Evolutionary conservation across 2,797 vertebrate species (phyloP), one percentile per base, ranked within the genome.

Genomic region (Sciurus vulgaris): DNA sequence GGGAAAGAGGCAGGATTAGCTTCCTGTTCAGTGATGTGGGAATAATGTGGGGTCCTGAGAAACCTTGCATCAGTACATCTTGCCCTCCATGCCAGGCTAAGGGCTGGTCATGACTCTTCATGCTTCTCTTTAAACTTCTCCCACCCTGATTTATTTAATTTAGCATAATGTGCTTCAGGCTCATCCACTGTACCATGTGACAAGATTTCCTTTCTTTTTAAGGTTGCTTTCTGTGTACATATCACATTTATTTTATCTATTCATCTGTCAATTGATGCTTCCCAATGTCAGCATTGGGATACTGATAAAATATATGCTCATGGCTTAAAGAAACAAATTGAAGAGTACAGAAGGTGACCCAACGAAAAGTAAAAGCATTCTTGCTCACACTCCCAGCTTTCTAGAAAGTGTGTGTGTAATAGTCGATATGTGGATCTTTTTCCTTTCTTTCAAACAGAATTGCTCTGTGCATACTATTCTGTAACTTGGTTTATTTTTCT

Each of bases 401-500:
- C 26, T 41, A 86, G 38, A 35, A 63, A 65, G 84, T 47, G 51
- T 88, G 59, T 79, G 20, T 7, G 12, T 2, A 47, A 28, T 2
- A 22, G 20, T 84, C 28, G 83, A 28, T 56, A 3, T 24, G 5
- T 22, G 28, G 26, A 3, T 35, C 1, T 30, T 79, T 49, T 74
- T 67, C 74, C 59, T 69, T 90, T 69, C 81, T 84, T 73, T 79
- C 22, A 51, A n/a, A 38, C 73, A 85, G 41, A 65, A 28, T 79
- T 30, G 22, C 17, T 91, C n/a, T 51, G 2, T 5, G 24, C 28
- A 17, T 38, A 61, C 41, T 79, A 59, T 26, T 51, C 26, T 76
- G 1, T 49, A 54, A 78, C 30, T 77, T 76, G 35, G 47, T 26
- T 70, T 79, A 90, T 86, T 82, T 70, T 33, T 74, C 10, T 44